Conservation (phyloP, 2,797 vertebrate genomes). For the Alca torda region DNA sequence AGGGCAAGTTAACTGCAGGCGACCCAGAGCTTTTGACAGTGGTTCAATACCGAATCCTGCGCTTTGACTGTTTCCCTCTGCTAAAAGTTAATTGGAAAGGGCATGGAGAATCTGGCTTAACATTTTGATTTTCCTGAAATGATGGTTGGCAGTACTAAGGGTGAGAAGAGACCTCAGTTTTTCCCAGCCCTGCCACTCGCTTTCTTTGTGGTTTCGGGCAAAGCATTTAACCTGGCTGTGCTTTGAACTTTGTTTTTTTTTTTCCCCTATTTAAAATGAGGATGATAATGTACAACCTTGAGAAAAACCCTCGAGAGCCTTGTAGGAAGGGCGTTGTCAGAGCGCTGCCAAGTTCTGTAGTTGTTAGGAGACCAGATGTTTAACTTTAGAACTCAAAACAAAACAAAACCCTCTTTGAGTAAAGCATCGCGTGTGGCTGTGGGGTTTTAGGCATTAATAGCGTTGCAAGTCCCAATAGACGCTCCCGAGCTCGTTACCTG, state of each 20-base stretch:
- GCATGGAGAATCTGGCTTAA: background rate
- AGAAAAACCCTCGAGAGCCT: background rate
- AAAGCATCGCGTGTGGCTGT: background rate
- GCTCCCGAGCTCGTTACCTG: accelerated
- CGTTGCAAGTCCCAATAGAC: background rate
- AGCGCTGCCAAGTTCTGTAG: background rate
- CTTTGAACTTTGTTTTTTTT: background rate
- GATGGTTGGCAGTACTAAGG: background rate
- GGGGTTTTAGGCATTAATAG: background rate
- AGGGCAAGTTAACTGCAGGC: background rate
- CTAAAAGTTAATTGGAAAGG: background rate
- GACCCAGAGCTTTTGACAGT: background rate
- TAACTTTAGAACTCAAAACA: background rate
- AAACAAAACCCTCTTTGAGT: background rate
- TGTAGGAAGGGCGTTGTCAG: background rate
- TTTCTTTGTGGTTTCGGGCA: background rate
- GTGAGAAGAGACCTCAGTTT: background rate
- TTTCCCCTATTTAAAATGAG: background rate
- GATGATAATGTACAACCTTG: background rate
- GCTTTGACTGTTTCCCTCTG: background rate
- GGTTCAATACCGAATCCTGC: background rate
- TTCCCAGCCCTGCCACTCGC: background rate
- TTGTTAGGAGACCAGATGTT: background rate
- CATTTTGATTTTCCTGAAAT: background rate
- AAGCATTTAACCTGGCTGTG: background rate